Evolutionary conservation across 30 jellyfish, hydroid and myxozoan genomes (phyloP).

Genomic region (Cassiopea andromeda): DNA sequence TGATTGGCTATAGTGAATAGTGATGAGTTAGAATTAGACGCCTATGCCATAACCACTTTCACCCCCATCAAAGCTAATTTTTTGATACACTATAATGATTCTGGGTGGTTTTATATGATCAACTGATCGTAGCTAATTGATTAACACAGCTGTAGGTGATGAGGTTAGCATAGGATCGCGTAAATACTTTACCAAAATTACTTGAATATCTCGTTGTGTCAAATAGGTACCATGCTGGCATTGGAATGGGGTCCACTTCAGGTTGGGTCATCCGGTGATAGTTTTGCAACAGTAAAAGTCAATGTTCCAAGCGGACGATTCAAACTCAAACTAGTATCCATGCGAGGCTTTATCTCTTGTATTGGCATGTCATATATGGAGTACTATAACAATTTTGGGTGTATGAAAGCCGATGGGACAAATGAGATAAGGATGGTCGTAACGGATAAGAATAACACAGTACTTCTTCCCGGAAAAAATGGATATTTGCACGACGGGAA

Average conservation of each 20-base stretch:
- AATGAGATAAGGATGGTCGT: constrained; percentile 35
- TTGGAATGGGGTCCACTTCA: background rate
- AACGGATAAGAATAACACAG: constrained; percentile 38
- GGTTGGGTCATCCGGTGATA: constrained; percentile 36
- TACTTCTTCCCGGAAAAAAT: constrained; percentile 47
- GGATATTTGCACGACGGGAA: constrained; percentile 63
- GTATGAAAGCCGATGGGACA: constrained; percentile 8
- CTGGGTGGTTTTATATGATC: no score
- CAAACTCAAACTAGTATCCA: constrained; percentile 42
- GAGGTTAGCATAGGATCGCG: no score
- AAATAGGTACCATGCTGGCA: constrained; percentile 41
- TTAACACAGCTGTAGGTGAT: no score
- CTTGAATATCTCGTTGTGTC: background rate
- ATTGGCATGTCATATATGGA: background rate
- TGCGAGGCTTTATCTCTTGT: constrained; percentile 41
- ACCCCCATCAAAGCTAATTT: no score
- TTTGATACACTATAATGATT: no score
- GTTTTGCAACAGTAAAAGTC: constrained; percentile 39
- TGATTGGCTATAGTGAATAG: background rate
- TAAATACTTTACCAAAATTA: no score
- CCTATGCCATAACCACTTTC: no score
- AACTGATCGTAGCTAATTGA: no score
- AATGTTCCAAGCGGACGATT: constrained; percentile 39
- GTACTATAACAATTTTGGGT: constrained; percentile 22
- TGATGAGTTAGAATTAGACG: background rate